A percentile compares a stretch with the other conserved stretches of the same genome.
Evolutionary conservation across 2,888 invertebrate genomes (phyloP).

Genomic region (Tetragonisca angustula): DNA sequence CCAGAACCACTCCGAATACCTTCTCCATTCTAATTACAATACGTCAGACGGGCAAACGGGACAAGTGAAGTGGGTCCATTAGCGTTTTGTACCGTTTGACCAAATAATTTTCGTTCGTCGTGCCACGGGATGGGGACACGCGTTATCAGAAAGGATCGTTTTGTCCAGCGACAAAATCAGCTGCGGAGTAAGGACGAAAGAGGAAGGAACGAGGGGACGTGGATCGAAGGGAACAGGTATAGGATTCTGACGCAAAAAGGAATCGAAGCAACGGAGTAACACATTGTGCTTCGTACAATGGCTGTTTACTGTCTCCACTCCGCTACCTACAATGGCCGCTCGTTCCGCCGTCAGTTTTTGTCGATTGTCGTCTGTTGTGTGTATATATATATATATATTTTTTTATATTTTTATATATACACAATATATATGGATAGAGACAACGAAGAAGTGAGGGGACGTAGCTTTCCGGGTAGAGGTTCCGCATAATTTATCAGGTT

Average conservation of each 20-base stretch:
- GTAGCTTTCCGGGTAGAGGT: slow-evolving; percentile 52
- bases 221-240: slow-evolving; percentile 61
- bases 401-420: too few species aligned
- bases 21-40: slow-evolving; percentile 18
- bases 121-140: background rate
- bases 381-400: slow-evolving; percentile 31
- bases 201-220: slow-evolving; percentile 8
- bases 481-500: slow-evolving; percentile 81
- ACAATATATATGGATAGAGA: slow-evolving; percentile 49
- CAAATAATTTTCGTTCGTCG: slow-evolving; percentile 37
- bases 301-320: slow-evolving; percentile 82
- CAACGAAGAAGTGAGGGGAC: slow-evolving; percentile 38
- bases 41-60: background rate
- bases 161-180: slow-evolving; percentile 52
- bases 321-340: slow-evolving; percentile 77
- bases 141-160: slow-evolving; percentile 59
- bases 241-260: slow-evolving; percentile 71
- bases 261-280: slow-evolving; percentile 77
- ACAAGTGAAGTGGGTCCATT: slow-evolving; percentile 20
- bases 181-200: background rate
- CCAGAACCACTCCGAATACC: slow-evolving; percentile 1
- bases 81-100: slow-evolving; percentile 5
- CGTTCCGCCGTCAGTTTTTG: slow-evolving; percentile 81
- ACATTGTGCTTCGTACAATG: slow-evolving; percentile 78
- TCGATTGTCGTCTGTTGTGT: slow-evolving; percentile 74